Evolutionary conservation across 2,888 invertebrate genomes (phyloP).

Genomic region (Gibbula magus): DNA sequence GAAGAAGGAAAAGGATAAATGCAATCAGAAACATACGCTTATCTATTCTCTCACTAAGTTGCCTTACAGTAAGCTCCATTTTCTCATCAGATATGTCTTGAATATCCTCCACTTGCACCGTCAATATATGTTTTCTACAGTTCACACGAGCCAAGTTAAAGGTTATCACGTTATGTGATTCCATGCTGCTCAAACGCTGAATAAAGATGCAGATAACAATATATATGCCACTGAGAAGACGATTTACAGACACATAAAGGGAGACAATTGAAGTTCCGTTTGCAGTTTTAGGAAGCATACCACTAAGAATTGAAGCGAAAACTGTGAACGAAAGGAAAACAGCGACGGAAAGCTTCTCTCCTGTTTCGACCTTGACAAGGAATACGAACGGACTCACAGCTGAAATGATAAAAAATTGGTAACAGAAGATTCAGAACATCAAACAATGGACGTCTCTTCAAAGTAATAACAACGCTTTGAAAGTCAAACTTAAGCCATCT

Average conservation of each 20-base stretch:
- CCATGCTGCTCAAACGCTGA: neutral
- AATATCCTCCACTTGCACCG: no score
- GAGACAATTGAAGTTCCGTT: neutral
- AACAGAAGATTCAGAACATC: neutral
- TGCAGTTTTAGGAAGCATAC: neutral
- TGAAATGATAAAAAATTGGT: neutral
- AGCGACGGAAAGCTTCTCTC: neutral
- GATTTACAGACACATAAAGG: neutral
- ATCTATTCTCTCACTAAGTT: no score
- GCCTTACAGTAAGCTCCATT: no score
- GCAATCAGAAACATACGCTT: no score
- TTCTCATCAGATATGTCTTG: no score
- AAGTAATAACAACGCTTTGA: neutral
- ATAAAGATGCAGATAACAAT: neutral
- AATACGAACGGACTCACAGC: neutral
- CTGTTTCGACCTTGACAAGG: neutral
- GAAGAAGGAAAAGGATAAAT: no score
- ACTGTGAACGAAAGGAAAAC: constrained; percentile 23
- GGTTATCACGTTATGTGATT: neutral
- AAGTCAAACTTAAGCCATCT: neutral
- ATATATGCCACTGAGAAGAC: neutral
- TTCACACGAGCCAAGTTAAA: neutral
- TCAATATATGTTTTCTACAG: neutral
- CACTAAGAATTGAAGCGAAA: neutral
- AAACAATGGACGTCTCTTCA: neutral